phyloP scores from a whole-genome alignment of 1,140 invertebrate genomes.

The Piezodorus guildinii region DNA sequence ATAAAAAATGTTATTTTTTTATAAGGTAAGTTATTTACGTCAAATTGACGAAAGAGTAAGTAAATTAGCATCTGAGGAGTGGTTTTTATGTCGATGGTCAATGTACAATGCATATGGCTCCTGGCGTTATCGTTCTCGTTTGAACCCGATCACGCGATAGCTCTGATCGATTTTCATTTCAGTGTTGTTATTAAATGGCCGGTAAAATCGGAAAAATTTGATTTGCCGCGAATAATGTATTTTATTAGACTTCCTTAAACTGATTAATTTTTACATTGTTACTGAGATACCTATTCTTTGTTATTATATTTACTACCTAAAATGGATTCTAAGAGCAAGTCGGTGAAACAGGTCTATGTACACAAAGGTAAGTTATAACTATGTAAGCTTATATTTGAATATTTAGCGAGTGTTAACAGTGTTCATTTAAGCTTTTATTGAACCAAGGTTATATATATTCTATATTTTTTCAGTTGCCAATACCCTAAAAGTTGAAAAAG shows the following conservation, averaged over 20 bases:
- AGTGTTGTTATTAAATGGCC: conserved; percentile 1
- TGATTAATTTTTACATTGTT: not conserved
- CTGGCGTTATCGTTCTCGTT: conserved; percentile 5
- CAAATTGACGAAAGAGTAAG: no score
- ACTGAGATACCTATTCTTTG: not conserved
- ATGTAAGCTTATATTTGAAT: not conserved
- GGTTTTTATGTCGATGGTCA: no score
- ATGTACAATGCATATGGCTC: conserved; percentile 6
- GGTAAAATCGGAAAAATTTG: conserved; percentile 10
- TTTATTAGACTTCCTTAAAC: not conserved
- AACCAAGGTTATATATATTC: not conserved
- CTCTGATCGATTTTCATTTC: conserved; percentile 12
- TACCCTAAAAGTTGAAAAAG: not conserved
- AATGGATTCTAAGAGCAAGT: conserved; percentile 8
- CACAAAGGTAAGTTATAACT: conserved; percentile 5
- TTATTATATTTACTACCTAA: conserved; percentile 2
- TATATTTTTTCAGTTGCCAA: not conserved
- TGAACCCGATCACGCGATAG: conserved; percentile 8
- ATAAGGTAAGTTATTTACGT: not conserved
- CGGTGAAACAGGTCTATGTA: conserved; percentile 8
- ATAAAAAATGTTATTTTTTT: no score
- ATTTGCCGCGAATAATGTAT: not conserved
- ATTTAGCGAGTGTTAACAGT: not conserved
- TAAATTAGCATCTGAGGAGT: no score
- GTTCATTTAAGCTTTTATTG: not conserved